Base-by-base conservation (phyloP, 2,888 invertebrate species). In the Candidula unifasciata region DNA sequence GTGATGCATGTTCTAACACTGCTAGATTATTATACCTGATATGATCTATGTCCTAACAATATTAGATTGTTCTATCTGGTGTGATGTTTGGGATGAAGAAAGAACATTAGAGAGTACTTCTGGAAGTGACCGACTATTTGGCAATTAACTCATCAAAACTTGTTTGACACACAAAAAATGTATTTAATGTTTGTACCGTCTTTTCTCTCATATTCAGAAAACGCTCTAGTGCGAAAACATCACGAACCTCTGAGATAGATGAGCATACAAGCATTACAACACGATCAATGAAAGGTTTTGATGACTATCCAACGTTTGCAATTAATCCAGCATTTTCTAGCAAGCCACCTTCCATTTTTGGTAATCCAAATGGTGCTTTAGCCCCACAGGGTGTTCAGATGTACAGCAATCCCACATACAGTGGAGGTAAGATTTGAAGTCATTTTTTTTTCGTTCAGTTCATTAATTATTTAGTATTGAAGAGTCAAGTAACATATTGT, bases 181-280 rank as follows among this genome's bases (percentile, higher is more conserved):
- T 64, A 6, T 64, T 64, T 64, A 1, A 64, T 64, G 24, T 64
- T n/a, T 64, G n/a, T 71, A 71, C 30, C 16, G 27, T 21, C 27
- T 30, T 10, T 3, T 44, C 44, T 6, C 44, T 44, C 52, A 44
- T 30, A 2, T 54, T 0, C 78, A 79, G 78, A 30, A 57, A 37
- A 54, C 77, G 57, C 33, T 21, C 66, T 1, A 64, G n/a, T 37
- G 35, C 33, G 18, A 79, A 79, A 35, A 64, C 73, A 27, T 18
- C 73, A 27, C 68, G 54, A 8, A 54, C 83, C 0, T 71, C 73
- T n/a, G 85, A 85, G 8, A 64, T 64, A 10, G 86, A 86, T 60
- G 86, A 86, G 44, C 57, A 79, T 35, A 83, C 81, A 21, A 86
- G 86, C 69, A 83, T 82, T 33, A 82, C 85, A 64, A 86, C 83